These are phyloP conservation scores for Masticophis lateralis DNA, from an alignment of 2,797 vertebrate species.

Conservation along the genomic window DNA sequence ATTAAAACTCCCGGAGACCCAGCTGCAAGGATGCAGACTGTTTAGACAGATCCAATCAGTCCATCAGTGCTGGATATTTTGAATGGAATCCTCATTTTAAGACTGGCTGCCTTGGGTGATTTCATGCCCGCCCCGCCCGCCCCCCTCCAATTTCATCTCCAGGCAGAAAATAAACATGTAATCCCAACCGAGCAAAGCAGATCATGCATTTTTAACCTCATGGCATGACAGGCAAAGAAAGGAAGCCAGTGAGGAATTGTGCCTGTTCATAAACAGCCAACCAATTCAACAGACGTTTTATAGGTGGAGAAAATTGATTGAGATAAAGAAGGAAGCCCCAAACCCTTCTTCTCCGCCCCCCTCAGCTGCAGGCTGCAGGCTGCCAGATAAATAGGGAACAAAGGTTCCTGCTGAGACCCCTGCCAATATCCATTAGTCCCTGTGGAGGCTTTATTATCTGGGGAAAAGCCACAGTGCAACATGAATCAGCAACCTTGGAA, in stretches of 20 bases:
- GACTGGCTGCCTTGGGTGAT: conserved; percentile 43
- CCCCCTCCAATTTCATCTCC: background rate
- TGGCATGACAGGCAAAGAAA: conserved; percentile 48
- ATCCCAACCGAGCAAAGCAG: conserved; percentile 53
- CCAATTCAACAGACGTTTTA: conserved; percentile 63
- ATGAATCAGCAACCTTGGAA: conserved; percentile 27
- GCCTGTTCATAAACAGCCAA: conserved; percentile 59
- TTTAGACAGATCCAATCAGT: conserved; percentile 29
- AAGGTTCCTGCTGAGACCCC: conserved; percentile 64
- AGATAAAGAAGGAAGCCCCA: conserved; percentile 69
- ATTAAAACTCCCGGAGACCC: conserved; percentile 27
- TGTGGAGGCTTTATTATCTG: conserved; percentile 64
- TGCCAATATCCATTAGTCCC: conserved; percentile 66
- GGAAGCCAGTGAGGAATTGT: conserved; percentile 56
- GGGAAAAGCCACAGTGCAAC: conserved; percentile 51
- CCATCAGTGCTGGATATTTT: conserved; percentile 34
- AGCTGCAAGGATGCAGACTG: conserved; percentile 32
- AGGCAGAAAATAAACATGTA: conserved; percentile 42
- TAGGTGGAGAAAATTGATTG: conserved; percentile 65
- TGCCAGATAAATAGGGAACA: conserved; percentile 72
- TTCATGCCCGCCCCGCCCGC: conserved; percentile 16
- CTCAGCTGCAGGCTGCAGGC: conserved; percentile 60
- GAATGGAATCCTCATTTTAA: conserved; percentile 44
- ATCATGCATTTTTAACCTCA: conserved; percentile 66
- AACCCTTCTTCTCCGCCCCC: conserved; percentile 20